Evolutionary conservation across 2,888 invertebrate species (phyloP), one percentile per base, ranked within the genome.

Genomic region (Calliscelio sp.): DNA sequence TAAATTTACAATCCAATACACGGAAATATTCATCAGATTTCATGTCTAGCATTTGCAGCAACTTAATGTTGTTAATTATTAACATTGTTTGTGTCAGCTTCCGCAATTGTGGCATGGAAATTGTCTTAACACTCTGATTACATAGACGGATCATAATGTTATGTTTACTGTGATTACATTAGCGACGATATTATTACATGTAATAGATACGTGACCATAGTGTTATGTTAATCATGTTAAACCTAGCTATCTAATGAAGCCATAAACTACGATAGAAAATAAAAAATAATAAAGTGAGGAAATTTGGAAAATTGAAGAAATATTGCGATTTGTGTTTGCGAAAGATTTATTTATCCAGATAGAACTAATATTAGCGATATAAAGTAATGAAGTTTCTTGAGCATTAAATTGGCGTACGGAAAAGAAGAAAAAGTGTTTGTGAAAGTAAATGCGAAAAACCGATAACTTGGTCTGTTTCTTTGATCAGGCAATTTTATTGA

Each of bases 301-400:
- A n/a, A n/a, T n/a, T n/a, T n/a, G n/a, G 7, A 11, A 49, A 24
- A 16, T 16, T 22, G 5, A 24, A 49, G 14, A 49, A 24, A 14
- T 49, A 49, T 22, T 49, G 14, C 1, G 1, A n/a, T 5, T 41
- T n/a, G 41, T n/a, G n/a, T 41, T 11, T 22, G 11, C 11, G 11
- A 7, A 5, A 11, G 46, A 18, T 63, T 63, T 63, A 63, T 63
- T 63, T 63, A 63, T 63, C 10, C 25, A 25, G 25, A 38, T 6
- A 59, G 16, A 24, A 63, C 25, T 63, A 63, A 63, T 63, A 63
- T 61, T 25, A 1, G 16, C 25, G n/a, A 24, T 25, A 44, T 25
- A 16, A 44, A 16, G 25, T 63, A 63, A 63, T 25, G 44, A 63
- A 63, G 44, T 63, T n/a, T 25, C 44, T 63, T 63, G 63, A 63